Base-by-base conservation (phyloP, 2,888 invertebrate genomes). In the Cremastinae sp. region DNA sequence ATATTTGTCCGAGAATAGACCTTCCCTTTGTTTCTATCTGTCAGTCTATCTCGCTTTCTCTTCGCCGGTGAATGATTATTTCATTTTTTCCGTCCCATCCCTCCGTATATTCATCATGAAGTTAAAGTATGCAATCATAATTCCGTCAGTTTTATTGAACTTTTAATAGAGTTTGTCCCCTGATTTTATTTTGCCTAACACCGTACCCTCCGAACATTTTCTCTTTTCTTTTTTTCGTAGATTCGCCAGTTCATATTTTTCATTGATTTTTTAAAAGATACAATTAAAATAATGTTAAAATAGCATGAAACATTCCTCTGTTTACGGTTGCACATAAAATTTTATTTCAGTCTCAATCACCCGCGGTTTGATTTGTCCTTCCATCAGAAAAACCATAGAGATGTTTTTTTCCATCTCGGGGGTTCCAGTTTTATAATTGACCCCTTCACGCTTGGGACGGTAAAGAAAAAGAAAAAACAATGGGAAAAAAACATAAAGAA, bases 91-190 rank as follows among this genome's bases (percentile, higher is more conserved):
- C 22, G 47, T 9, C 43, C 49, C 28, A 16, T 37, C 28, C 43
- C 47, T 14, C 47, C 14, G 39, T 43, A 16, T 49, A 22, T 69
- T 20, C 10, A 16, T 41, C n/a, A 65, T 53, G 39, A 76, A 73
- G 79, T 81, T 83, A 80, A 81, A 84, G 80, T 77, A 70, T 71
- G 68, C 79, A 78, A 78, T 82, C 79, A 79, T 84, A 83, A 84
- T 81, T 78, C 78, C 71, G 68, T 58, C 78, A 59, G 74, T 83
- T 84, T 83, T 79, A 81, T 81, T 83, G 79, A 75, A 78, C 79
- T 84, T 86, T 85, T 82, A 84, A 84, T 83, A 82, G 82, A 83
- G 77, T 80, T 72, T 51, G 77, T 51, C 79, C 78, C 80, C 78
- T 83, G 82, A 83, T 85, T 83, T 82, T 84, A 83, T 83, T 81